Evolutionary conservation across 53 echinoderm and acorn worm species (phyloP).

Genomic region (Paelopatides confundens): DNA sequence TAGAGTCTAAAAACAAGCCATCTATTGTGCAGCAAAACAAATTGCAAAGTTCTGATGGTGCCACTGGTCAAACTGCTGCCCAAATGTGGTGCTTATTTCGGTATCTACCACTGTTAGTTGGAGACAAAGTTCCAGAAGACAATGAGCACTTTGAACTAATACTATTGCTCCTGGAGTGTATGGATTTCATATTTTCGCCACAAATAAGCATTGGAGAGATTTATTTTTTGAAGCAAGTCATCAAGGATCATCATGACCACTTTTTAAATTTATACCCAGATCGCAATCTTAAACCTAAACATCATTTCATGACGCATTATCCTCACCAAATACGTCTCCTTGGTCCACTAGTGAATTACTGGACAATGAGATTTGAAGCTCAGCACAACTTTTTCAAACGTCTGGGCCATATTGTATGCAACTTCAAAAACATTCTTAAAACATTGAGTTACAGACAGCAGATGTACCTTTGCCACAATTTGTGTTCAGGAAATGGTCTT

Average conservation of each 20-base stretch:
- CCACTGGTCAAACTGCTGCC: slow-evolving; percentile 54
- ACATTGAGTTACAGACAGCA: slow-evolving; percentile 53
- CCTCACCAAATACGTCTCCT: slow-evolving; percentile 41
- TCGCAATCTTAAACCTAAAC: slow-evolving; percentile 51
- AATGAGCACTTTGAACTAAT: slow-evolving; percentile 45
- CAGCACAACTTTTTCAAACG: slow-evolving; percentile 68
- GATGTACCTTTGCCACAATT: slow-evolving; percentile 12
- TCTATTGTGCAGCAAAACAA: not conserved
- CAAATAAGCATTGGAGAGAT: slow-evolving; percentile 9
- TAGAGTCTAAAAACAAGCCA: slow-evolving; percentile 53
- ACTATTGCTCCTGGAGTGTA: slow-evolving; percentile 29
- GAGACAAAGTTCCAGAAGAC: slow-evolving; percentile 49
- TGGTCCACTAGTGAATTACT: slow-evolving; percentile 56
- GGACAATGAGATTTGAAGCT: slow-evolving; percentile 74
- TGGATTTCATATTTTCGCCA: slow-evolving; percentile 52
- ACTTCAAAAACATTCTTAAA: slow-evolving; percentile 55
- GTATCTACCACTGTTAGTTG: slow-evolving; percentile 45
- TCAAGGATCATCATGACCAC: slow-evolving; percentile 70
- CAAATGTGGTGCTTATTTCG: slow-evolving; percentile 64
- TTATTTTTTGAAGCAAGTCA: slow-evolving; percentile 25
- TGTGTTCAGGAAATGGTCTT: not conserved
- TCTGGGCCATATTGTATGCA: slow-evolving; percentile 29
- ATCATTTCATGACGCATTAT: slow-evolving; percentile 69
- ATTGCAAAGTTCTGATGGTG: slow-evolving; percentile 48
- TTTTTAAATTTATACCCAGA: slow-evolving; percentile 38